Base-by-base conservation (phyloP, 1,140 invertebrate genomes). In the Solen grandis region DNA sequence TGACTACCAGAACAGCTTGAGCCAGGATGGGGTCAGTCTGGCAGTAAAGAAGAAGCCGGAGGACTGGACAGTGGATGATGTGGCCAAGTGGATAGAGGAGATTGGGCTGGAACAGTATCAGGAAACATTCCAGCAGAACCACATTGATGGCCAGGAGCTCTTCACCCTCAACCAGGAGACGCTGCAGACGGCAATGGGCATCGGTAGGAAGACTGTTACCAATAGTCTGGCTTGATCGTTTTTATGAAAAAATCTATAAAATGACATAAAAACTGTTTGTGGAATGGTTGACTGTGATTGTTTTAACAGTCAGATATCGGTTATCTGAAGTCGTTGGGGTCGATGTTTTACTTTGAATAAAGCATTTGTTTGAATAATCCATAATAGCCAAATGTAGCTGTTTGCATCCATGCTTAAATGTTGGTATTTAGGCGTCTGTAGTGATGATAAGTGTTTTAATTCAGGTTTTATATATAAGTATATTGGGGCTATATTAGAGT, bases 41-140 rank as follows among this genome's bases (percentile, higher is more conserved):
- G 38, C 29, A 19, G 63, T 66, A 16, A 36, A n/a, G 2, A 76
- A 81, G 29, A 46, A 70, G n/a, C 19, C 79, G 1, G 75, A 81
- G 16, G 57, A 84, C 10, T 96, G 95, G 95, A 92, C 90, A 22
- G 89, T 93, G 1, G 92, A 94, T 16, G 95, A 95, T 78, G 93
- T 95, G 1, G 88, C 92, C 14, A 93, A 93, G 62, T 96, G 95
- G 95, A 81, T 96, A 16, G 90, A 91, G n/a, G 93, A 94, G 68
- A 93, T 95, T 52, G 94, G 93, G 19, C 88, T 95, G 33, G 88
- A 86, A 0, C 89, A 93, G 63, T 92, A 95, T 41, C 87, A 88
- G 14, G 91, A 92, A 57, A 92, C 91, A 55, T 93, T 94, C 50
- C 87, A 90, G 46, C 86, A 90, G 29, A 88, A 94, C 70, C 90